Percentiles rank a stretch among this genome's conserved stretches.
phyloP scores from a whole-genome alignment of 2,888 invertebrate species.

The Callimorpha dominula region DNA sequence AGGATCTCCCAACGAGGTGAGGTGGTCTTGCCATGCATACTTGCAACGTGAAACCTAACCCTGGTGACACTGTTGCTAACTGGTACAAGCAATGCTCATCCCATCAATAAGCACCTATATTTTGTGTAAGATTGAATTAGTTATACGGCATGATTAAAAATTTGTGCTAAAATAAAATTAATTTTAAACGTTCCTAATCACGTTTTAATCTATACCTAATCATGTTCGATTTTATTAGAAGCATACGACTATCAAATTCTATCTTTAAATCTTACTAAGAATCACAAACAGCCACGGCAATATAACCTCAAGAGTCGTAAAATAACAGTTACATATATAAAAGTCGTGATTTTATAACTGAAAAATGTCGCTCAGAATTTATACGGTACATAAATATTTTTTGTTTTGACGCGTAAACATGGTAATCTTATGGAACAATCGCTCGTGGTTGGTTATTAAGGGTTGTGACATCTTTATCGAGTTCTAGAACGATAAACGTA shows the following conservation, averaged over 20 bases:
- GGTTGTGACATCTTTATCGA: slow-evolving; percentile 81
- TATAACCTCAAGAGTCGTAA: slow-evolving; percentile 8
- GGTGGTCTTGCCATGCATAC: too few species aligned
- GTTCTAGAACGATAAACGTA: slow-evolving; percentile 49
- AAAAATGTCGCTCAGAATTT: slow-evolving; percentile 44
- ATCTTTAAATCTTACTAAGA: slow-evolving; percentile 4
- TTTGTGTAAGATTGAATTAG: too few species aligned
- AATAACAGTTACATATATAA: slow-evolving; percentile 30
- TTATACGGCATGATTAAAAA: neutral
- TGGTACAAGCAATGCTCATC: too few species aligned
- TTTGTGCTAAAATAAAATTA: neutral
- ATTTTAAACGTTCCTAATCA: neutral
- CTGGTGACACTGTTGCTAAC: too few species aligned
- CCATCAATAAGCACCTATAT: too few species aligned
- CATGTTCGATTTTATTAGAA: slow-evolving; percentile 4
- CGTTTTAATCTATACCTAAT: neutral
- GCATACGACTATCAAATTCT: neutral
- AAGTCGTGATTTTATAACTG: slow-evolving; percentile 39
- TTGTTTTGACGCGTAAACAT: slow-evolving; percentile 58
- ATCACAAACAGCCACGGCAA: slow-evolving; percentile 7
- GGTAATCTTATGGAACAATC: slow-evolving; percentile 65
- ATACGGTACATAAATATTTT: slow-evolving; percentile 43
- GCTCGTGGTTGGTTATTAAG: slow-evolving; percentile 63
- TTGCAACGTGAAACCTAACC: too few species aligned
- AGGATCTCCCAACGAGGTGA: too few species aligned